Conservation (phyloP, 2,888 invertebrate species). For the Conomelus anceps region DNA sequence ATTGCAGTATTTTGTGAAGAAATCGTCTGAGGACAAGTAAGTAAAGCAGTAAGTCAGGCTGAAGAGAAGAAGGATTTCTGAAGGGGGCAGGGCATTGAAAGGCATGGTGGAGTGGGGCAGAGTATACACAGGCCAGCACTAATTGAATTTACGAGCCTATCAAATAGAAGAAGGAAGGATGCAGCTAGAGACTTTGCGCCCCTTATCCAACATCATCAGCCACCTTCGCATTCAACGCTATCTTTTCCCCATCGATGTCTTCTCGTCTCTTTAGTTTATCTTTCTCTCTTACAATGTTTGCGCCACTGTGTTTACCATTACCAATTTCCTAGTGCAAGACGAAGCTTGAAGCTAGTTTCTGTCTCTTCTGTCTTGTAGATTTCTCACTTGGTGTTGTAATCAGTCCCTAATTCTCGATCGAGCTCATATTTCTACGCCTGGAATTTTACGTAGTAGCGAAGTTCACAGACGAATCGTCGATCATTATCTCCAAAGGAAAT, state of each 20-base stretch:
- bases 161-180: not conserved
- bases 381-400: not conserved
- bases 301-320: not conserved
- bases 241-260: not conserved
- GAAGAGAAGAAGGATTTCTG: not conserved
- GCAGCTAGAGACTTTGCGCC: not conserved
- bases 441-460: not conserved
- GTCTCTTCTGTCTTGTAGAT: not conserved
- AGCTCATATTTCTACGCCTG: not conserved
- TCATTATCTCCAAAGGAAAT: not conserved
- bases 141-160: not conserved
- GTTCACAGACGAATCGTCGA: not conserved
- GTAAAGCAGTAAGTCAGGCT: not conserved
- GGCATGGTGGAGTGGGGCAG: not conserved
- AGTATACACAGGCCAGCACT: not conserved
- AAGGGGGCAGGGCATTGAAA: not conserved
- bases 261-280: not conserved
- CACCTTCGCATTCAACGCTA: not conserved
- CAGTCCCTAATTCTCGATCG: not conserved
- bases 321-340: not conserved
- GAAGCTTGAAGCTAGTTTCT: not conserved
- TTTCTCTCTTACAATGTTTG: not conserved
- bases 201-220: not conserved
- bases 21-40: not conserved
- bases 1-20: not conserved